These are phyloP conservation scores for Hyposmocoma kahamanoa DNA, from an alignment of 1,140 invertebrate species.

Conservation along the genomic window DNA sequence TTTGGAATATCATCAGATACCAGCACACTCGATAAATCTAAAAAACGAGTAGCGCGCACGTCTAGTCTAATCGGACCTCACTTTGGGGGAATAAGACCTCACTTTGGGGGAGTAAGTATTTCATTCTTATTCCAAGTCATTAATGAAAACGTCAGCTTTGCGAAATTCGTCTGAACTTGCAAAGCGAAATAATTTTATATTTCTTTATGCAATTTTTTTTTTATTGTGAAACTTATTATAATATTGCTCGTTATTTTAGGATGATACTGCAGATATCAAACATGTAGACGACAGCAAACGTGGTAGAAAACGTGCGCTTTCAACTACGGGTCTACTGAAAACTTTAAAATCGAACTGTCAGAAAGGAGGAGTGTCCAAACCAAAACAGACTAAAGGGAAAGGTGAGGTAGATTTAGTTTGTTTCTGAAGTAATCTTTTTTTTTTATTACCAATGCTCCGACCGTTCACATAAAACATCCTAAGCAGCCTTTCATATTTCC, in stretches of 20 bases:
- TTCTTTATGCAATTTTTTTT: neutral
- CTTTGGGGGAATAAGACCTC: conserved; percentile 10
- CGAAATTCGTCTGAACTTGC: too few species aligned
- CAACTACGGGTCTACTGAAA: conserved; percentile 37
- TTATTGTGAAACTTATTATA: neutral
- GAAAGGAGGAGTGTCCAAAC: conserved; percentile 24
- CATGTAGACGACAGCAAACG: conserved; percentile 30
- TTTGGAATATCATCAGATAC: too few species aligned
- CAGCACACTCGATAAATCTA: conserved; percentile 21
- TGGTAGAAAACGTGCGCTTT: conserved; percentile 46
- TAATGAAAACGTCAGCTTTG: conserved; percentile 12
- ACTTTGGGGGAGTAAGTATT: conserved; percentile 20
- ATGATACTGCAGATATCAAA: conserved; percentile 21
- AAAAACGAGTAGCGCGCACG: conserved; percentile 25
- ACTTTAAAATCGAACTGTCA: conserved; percentile 16
- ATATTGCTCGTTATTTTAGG: conserved; percentile 22
- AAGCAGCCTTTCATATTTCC: too few species aligned
- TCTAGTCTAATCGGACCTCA: conserved; percentile 24
- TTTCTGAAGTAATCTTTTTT: too few species aligned
- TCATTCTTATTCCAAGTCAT: too few species aligned
- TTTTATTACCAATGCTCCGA: too few species aligned
- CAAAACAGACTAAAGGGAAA: conserved; percentile 32
- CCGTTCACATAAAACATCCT: too few species aligned
- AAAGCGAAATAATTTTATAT: conserved; percentile 18
- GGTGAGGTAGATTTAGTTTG: conserved; percentile 26